Evolutionary conservation across 2,797 vertebrate genomes (phyloP).

Genomic region (Ctenopoma multispine): DNA sequence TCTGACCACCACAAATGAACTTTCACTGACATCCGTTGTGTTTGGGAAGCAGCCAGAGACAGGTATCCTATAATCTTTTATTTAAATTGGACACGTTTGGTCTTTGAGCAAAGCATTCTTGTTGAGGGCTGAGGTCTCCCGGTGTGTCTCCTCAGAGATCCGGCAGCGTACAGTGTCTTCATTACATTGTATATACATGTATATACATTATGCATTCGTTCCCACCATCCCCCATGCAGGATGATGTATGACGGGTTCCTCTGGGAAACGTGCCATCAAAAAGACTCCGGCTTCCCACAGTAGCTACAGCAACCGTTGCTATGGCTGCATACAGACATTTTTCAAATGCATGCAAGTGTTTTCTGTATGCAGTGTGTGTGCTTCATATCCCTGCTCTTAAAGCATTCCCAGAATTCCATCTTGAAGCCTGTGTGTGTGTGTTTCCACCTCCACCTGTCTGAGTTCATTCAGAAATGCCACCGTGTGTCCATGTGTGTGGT

Average conservation of each 20-base stretch:
- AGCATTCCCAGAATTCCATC: neutral
- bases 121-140: neutral
- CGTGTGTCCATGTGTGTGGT: neutral
- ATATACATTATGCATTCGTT: conserved; percentile 14
- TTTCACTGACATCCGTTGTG: no score
- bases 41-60: no score
- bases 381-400: neutral
- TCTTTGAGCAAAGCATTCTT: neutral
- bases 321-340: conserved; percentile 50
- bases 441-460: conserved; percentile 3
- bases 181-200: no score
- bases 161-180: neutral
- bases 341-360: conserved; percentile 33
- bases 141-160: neutral
- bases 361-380: neutral
- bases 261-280: conserved; percentile 56
- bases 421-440: neutral
- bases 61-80: no score
- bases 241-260: conserved; percentile 36
- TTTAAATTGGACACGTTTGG: neutral
- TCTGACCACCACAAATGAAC: no score
- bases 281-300: conserved; percentile 48
- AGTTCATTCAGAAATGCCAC: conserved; percentile 29
- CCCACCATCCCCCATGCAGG: conserved; percentile 20
- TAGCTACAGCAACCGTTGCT: conserved; percentile 67